Base-by-base conservation (phyloP, 2,113 vertebrate genomes). In the Amblyopsis rosae region DNA sequence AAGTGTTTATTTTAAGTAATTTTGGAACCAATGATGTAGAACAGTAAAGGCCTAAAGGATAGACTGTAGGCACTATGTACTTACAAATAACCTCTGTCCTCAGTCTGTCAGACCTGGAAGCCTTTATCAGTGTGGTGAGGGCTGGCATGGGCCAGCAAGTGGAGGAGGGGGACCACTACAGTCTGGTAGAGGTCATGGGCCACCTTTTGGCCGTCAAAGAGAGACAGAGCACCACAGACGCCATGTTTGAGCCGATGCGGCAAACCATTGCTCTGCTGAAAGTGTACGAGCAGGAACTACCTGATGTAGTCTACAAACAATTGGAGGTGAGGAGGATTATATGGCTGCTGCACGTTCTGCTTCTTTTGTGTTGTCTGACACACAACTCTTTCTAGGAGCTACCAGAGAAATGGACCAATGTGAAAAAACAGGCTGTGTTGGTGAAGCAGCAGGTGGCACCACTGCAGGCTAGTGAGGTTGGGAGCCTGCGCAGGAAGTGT, bases 241-340 rank as follows among this genome's bases (percentile, higher is more conserved):
- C 92, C 75, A 95, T 98, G 94, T 98, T 99, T 82, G 95, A 97
- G 78, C 96, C 96, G 11, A 82, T 99, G 69, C 94, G 94, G 73
- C 93, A 97, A 71, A 98, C 94, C 8, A 91, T 96, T 0, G 92
- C 95, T 35, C 86, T 99, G 54, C 90, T 99, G 79, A 96, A 92
- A 84, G 80, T 72, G 0, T 98, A 98, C 0, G 93, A 95, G 50
- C 97, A 98, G 70, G 93, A 96, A 50, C 84, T 98, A 54, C 94
- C 97, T 0, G 93, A 94, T 9, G 81, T 91, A 1, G 93, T 97
- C 19, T 92, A 96, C 74, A 93, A 91, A 69, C 96, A 96, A 59
- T 86, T 99, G 50, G 91, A 95, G 94, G 97, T 98, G 59, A 81
- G 61, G 8, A 19, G 0, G 5, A 49, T 48, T 65, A 12, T 15